A percentile compares a stretch with the other conserved stretches of the same genome.
Conservation (phyloP, 2,797 vertebrate species). For the Gymnopithys bicolor region DNA sequence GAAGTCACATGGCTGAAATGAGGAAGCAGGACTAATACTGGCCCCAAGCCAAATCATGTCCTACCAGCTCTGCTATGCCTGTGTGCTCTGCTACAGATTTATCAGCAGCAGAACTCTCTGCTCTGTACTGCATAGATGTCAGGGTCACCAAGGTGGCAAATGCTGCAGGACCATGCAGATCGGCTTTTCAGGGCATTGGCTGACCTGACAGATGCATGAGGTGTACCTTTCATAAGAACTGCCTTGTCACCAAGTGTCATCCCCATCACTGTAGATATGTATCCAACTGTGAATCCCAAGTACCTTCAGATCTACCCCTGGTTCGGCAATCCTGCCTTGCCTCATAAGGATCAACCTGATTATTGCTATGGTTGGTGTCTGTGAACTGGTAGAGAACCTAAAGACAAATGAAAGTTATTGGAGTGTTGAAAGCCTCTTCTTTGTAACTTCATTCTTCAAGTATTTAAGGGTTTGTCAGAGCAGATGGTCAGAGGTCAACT, state of each 20-base stretch:
- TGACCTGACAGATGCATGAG: not conserved
- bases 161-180: not conserved
- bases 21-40: not conserved
- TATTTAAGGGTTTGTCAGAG: not conserved
- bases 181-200: not conserved
- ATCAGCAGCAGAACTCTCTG: not conserved
- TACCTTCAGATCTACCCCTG: not conserved
- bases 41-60: not conserved
- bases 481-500: not conserved
- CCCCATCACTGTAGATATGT: not conserved
- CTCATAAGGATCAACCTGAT: not conserved
- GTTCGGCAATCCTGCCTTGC: not conserved
- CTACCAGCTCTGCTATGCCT: not conserved
- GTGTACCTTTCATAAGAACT: not conserved
- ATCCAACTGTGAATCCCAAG: not conserved
- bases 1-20: not conserved
- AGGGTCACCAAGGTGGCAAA: not conserved
- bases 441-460: not conserved
- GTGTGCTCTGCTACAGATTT: not conserved
- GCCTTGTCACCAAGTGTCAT: not conserved
- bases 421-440: not conserved
- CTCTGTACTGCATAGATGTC: not conserved
- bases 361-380: not conserved
- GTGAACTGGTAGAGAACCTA: not conserved
- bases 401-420: not conserved